Conservation (phyloP, 2,888 invertebrate species). For the Eupithecia insigniata region DNA sequence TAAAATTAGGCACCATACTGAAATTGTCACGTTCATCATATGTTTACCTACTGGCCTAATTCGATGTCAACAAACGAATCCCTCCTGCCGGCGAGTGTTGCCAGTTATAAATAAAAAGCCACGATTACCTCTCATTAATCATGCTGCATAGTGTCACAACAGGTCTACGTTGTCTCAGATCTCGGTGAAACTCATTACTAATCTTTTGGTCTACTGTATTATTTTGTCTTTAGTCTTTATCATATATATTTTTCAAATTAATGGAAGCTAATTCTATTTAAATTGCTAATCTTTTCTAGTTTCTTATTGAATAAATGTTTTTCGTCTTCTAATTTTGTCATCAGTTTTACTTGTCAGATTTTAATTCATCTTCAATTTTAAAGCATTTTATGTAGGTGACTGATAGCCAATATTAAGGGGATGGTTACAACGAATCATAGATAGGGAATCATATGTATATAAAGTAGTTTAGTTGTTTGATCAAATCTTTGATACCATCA, state of each 20-base stretch:
- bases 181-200: constrained; percentile 56
- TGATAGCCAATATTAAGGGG: not conserved
- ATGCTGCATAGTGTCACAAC: constrained; percentile 75
- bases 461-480: constrained; percentile 12
- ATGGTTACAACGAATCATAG: not conserved
- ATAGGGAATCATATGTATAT: not conserved
- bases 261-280: constrained; percentile 63
- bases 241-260: constrained; percentile 31
- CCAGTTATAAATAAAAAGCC: constrained; percentile 70
- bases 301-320: not conserved
- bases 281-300: constrained; percentile 52
- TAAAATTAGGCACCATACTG: constrained; percentile 40
- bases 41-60: constrained; percentile 70
- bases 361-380: not conserved
- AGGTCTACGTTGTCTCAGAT: constrained; percentile 73
- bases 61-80: constrained; percentile 66
- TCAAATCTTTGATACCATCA: constrained; percentile 40
- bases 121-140: constrained; percentile 79
- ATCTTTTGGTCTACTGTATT: constrained; percentile 39
- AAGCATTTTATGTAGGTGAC: not conserved
- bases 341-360: not conserved
- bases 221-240: constrained; percentile 14
- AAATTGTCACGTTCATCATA: constrained; percentile 38
- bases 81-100: constrained; percentile 60
- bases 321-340: not conserved